These are phyloP conservation scores for Hylaeus anthracinus DNA, from an alignment of 1,140 invertebrate genomes.

Conservation along the genomic window DNA sequence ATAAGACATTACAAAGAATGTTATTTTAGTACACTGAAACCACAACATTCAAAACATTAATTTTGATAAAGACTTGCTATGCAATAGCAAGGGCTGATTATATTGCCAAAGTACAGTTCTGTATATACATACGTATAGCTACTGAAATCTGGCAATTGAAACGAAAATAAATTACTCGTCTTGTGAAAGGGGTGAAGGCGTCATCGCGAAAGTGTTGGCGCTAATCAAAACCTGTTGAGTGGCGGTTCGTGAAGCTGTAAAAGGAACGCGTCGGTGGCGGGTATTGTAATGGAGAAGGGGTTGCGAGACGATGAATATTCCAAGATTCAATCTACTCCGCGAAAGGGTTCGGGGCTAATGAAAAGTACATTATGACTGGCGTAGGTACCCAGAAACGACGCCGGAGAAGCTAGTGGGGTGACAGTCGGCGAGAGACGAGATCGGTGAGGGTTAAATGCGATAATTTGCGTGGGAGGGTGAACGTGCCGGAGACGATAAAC, in stretches of 20 bases:
- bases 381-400: slow-evolving; percentile 39
- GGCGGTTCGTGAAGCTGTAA: slow-evolving; percentile 56
- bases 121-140: no score
- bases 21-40: no score
- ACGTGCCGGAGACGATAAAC: slow-evolving; percentile 67
- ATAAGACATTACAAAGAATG: no score
- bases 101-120: no score
- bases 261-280: slow-evolving; percentile 61
- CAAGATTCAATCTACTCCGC: slow-evolving; percentile 69
- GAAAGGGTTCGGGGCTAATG: slow-evolving; percentile 75
- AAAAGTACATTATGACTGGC: slow-evolving; percentile 75
- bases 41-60: no score
- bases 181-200: slow-evolving; percentile 3
- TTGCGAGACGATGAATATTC: slow-evolving; percentile 76
- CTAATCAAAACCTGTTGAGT: slow-evolving; percentile 78
- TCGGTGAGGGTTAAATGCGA: slow-evolving; percentile 72
- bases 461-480: slow-evolving; percentile 76
- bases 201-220: slow-evolving; percentile 43
- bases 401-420: slow-evolving; percentile 33
- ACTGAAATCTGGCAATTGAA: not conserved
- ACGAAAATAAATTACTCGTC: slow-evolving; percentile 16
- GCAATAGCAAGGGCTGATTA: no score
- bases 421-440: slow-evolving; percentile 55
- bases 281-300: slow-evolving; percentile 67
- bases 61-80: no score